phyloP scores from a whole-genome alignment of 2,888 invertebrate genomes.

The Athalia rosae region DNA sequence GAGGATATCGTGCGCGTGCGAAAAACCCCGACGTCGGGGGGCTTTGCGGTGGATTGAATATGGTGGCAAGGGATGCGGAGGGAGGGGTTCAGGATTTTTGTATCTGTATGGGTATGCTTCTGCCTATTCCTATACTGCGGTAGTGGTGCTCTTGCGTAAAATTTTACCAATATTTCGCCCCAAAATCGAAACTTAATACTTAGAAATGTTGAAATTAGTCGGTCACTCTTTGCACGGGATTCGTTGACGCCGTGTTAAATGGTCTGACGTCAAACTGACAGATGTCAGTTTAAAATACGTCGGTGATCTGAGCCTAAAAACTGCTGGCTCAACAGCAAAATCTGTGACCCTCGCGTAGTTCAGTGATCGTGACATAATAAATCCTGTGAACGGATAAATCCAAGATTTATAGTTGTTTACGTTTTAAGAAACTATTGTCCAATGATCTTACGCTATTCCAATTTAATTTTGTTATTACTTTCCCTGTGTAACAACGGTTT shows the following conservation, averaged over 20 bases:
- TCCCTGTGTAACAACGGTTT: too few relatives aligned
- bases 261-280: background rate
- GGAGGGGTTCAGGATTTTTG: conserved; percentile 3
- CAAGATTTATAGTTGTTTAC: too few relatives aligned
- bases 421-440: too few relatives aligned
- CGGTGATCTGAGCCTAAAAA: background rate
- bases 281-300: conserved; percentile 4
- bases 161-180: conserved; percentile 36
- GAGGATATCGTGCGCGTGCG: conserved; percentile 30
- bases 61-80: background rate
- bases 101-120: too few relatives aligned
- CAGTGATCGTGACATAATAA: too few relatives aligned
- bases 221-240: background rate
- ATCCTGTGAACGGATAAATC: too few relatives aligned
- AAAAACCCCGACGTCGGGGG: conserved; percentile 20
- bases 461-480: too few relatives aligned
- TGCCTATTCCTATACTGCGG: background rate
- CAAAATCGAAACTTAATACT: conserved; percentile 9
- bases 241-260: background rate
- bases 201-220: background rate
- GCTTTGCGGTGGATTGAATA: conserved; percentile 18
- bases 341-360: too few relatives aligned
- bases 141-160: conserved; percentile 40
- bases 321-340: background rate
- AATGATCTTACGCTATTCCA: too few relatives aligned